Evolutionary conservation across 2,888 invertebrate species (phyloP).

Genomic region (Diaphora mendica): DNA sequence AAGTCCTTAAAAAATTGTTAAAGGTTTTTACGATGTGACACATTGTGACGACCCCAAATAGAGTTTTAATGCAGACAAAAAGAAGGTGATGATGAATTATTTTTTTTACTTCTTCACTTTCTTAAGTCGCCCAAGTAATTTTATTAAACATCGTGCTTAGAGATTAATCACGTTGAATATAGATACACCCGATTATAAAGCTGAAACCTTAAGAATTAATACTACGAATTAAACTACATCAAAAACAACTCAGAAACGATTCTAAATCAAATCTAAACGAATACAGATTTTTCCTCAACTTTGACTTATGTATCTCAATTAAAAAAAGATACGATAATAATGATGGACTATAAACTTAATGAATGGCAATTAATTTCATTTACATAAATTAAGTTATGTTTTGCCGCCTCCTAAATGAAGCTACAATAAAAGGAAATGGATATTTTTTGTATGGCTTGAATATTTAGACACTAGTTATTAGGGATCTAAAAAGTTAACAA

Average conservation of each 20-base stretch:
- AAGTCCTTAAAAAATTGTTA: no score
- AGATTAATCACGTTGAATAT: no score
- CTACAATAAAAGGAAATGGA: background rate
- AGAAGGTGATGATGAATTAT: no score
- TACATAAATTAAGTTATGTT: background rate
- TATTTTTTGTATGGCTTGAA: background rate
- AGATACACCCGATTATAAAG: no score
- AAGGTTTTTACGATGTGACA: no score
- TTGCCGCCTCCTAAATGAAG: background rate
- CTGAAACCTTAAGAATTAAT: background rate
- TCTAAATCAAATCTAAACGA: background rate
- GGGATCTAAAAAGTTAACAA: background rate
- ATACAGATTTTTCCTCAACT: background rate
- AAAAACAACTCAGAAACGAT: background rate
- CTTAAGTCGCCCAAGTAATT: background rate
- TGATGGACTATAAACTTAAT: background rate
- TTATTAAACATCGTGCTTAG: no score
- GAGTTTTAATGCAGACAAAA: background rate
- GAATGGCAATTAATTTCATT: background rate
- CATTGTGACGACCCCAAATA: background rate
- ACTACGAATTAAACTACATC: background rate
- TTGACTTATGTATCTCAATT: background rate
- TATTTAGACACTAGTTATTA: background rate
- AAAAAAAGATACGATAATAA: slow-evolving; percentile 3
- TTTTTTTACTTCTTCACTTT: background rate